Evolutionary conservation across 2,797 vertebrate species (phyloP).

Genomic region (Gobio occitaniae): DNA sequence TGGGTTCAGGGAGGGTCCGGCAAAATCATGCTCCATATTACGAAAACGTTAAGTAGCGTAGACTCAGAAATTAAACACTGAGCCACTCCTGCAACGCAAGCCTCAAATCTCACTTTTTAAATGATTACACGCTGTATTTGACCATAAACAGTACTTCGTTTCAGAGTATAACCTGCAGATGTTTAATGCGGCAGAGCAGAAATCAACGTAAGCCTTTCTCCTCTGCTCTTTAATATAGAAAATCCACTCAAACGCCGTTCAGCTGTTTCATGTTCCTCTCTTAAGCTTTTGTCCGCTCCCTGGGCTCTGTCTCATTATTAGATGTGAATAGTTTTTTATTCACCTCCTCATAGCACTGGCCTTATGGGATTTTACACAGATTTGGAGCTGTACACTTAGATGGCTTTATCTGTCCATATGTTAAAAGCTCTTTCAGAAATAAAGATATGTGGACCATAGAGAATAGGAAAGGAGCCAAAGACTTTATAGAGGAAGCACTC

Average conservation of each 20-base stretch:
- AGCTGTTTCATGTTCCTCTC: constrained; percentile 42
- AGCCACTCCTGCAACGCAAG: not conserved
- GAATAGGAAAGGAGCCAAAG: constrained; percentile 10
- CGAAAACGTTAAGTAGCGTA: not conserved
- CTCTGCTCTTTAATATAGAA: constrained; percentile 38
- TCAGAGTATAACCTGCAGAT: constrained; percentile 44
- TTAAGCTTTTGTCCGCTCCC: constrained; percentile 15
- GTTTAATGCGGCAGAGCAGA: not conserved
- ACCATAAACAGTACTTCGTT: constrained; percentile 41
- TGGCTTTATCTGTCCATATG: constrained; percentile 12
- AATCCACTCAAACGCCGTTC: constrained; percentile 46
- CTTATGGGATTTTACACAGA: constrained; percentile 11
- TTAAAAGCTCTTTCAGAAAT: not conserved
- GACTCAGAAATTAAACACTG: not conserved
- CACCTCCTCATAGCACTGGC: constrained; percentile 10
- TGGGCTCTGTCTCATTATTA: constrained; percentile 25
- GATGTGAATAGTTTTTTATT: constrained; percentile 30
- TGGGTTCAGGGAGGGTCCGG: not conserved
- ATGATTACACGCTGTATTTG: constrained; percentile 20
- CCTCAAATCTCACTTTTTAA: not conserved
- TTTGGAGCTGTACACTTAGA: constrained; percentile 1
- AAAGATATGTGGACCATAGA: not conserved
- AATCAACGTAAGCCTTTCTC: constrained; percentile 14
- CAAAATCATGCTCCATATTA: not conserved
- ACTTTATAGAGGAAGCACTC: constrained; percentile 5